Evolutionary conservation across 2,888 invertebrate species (phyloP).

Genomic region (Philopedon plagiatum): DNA sequence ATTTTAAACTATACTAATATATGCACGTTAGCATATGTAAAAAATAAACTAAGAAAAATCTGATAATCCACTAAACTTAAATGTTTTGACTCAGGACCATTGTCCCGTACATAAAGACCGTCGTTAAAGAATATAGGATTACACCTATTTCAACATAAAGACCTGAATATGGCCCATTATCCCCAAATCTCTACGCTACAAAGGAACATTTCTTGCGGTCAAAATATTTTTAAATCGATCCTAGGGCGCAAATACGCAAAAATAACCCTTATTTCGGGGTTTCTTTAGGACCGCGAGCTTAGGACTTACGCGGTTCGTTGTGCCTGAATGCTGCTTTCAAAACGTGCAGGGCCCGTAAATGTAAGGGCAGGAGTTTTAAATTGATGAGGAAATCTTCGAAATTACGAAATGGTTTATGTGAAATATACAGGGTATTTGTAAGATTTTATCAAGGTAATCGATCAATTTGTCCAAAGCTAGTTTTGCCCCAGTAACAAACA

Average conservation of each 20-base stretch:
- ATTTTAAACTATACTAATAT: too few relatives aligned
- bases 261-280: slow-evolving; percentile 53
- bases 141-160: slow-evolving; percentile 64
- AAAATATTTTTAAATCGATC: slow-evolving; percentile 69
- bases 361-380: slow-evolving; percentile 25
- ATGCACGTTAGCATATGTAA: not conserved
- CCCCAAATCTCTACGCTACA: slow-evolving; percentile 64
- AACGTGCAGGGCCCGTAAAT: slow-evolving; percentile 49
- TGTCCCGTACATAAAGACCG: slow-evolving; percentile 56
- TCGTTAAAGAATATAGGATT: slow-evolving; percentile 65
- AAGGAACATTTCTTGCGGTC: slow-evolving; percentile 65
- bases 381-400: slow-evolving; percentile 12
- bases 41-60: slow-evolving; percentile 26
- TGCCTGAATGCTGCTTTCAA: slow-evolving; percentile 61
- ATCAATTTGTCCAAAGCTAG: too few relatives aligned
- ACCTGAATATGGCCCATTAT: slow-evolving; percentile 66
- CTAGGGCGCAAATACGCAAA: slow-evolving; percentile 47
- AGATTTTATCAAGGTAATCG: not conserved
- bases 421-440: not conserved
- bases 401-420: not conserved
- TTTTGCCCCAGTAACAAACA: too few relatives aligned
- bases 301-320: slow-evolving; percentile 62
- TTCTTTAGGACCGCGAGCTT: slow-evolving; percentile 51
- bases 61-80: slow-evolving; percentile 57
- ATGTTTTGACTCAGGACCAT: slow-evolving; percentile 58